Base-by-base conservation (phyloP, 1,140 invertebrate species). In the Mactra quadrangularis region DNA sequence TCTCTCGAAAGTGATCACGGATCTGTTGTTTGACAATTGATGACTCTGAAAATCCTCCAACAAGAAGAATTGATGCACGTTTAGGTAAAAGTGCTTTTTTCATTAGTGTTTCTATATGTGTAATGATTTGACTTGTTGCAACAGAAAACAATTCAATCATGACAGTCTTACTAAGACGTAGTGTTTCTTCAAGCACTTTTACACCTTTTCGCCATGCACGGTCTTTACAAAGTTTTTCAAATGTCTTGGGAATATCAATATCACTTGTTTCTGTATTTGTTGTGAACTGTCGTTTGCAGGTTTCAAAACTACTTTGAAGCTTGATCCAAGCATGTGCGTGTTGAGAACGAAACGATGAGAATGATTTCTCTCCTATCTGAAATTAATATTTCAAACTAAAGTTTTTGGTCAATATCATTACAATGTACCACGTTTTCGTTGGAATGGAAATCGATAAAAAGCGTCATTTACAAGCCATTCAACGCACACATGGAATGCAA, bases 41-140 rank as follows among this genome's bases (percentile, higher is more conserved):
- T 0, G 77, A 79, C 19, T 57, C 64, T 33, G 77, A 79, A 45
- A 79, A 79, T 59, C 77, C 77, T 31, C 77, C 77, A 9, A 79
- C 77, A 3, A 79, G 64, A 9, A 79, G 27, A 31, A 79, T 79
- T 9, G 62, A 47, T 27, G 62, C 38, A 41, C 68, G 38, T 4
- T 13, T 22, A 45, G 47, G 68, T 17, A 64, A 31, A 15, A 52
- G 25, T 15, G 19, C 17, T n/a, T 47, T 6, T 9, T 1, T 17
- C 4, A 41, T 31, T 11, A 76, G 52, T 6, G 13, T 19, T 33
- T 62, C 57, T 13, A 76, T 76, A 62, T 76, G 74, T 13, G n/a
- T 0, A 29, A 41, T 47, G 0, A 62, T 76, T 62, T 50, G 47
- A 33, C 62, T 57, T 35, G 45, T 60, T 7, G 45, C 74, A 0